These are phyloP conservation scores for Cryptocheilus praepositus DNA, from an alignment of 2,888 invertebrate species.

Conservation along the genomic window DNA sequence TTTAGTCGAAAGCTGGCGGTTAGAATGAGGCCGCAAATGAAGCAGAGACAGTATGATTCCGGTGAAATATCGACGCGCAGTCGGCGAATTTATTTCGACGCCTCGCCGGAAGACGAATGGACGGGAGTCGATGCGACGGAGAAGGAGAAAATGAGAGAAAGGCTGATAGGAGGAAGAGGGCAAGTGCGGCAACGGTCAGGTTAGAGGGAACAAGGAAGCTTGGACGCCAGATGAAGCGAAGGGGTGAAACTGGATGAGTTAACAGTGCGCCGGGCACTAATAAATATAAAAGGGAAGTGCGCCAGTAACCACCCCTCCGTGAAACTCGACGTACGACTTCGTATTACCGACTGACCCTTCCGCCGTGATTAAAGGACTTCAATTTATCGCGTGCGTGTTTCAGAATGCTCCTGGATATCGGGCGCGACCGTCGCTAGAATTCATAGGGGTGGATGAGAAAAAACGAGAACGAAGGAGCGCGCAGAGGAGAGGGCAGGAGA, in stretches of 20 bases:
- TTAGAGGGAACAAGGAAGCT: slow-evolving; percentile 21
- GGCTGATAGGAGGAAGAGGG: neutral
- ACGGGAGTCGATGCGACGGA: slow-evolving; percentile 17
- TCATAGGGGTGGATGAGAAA: slow-evolving; percentile 2
- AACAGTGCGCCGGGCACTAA: slow-evolving; percentile 55
- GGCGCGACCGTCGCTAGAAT: slow-evolving; percentile 7
- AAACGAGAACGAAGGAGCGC: neutral
- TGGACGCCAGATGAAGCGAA: neutral
- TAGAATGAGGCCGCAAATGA: slow-evolving; percentile 33
- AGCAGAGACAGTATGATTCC: slow-evolving; percentile 36
- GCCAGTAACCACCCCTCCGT: slow-evolving; percentile 29
- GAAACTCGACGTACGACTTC: slow-evolving; percentile 42
- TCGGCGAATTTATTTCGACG: slow-evolving; percentile 52
- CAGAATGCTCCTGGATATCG: slow-evolving; percentile 18
- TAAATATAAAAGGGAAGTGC: slow-evolving; percentile 59
- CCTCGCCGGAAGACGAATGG: slow-evolving; percentile 23
- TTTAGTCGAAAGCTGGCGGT: slow-evolving; percentile 11
- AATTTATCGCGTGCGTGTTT: slow-evolving; percentile 54
- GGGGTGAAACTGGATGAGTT: slow-evolving; percentile 47
- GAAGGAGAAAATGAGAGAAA: neutral
- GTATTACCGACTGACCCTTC: slow-evolving; percentile 45
- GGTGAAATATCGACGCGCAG: slow-evolving; percentile 53
- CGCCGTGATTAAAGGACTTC: slow-evolving; percentile 58
- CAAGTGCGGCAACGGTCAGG: neutral
- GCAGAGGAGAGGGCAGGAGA: neutral